phyloP scores from a whole-genome alignment of 2,113 vertebrate species.

The Scomber japonicus region DNA sequence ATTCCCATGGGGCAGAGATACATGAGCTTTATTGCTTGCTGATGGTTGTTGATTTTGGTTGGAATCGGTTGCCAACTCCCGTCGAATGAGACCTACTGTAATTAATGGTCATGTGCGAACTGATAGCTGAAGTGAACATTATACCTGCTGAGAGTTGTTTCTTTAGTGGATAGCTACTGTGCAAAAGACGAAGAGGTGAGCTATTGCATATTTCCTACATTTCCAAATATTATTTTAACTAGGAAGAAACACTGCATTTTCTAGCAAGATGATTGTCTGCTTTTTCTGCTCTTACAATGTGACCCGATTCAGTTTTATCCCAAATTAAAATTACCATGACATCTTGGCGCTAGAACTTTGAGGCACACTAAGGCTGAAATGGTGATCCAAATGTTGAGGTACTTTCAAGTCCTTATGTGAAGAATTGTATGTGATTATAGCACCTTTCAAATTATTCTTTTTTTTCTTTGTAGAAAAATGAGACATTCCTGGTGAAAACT shows the following conservation, averaged over 20 bases:
- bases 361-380: constrained; percentile 2
- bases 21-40: constrained; percentile 12
- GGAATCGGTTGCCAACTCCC: background rate
- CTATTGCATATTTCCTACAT: background rate
- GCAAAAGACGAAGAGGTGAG: constrained; percentile 6
- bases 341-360: constrained; percentile 16
- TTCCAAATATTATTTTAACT: constrained; percentile 20
- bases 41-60: background rate
- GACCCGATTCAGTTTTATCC: background rate
- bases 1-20: background rate
- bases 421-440: too few relatives aligned
- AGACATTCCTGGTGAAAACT: background rate
- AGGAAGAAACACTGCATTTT: constrained; percentile 13
- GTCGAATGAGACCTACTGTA: constrained; percentile 3
- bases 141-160: constrained; percentile 12
- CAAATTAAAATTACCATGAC: background rate
- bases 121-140: constrained; percentile 13
- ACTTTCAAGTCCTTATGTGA: background rate
- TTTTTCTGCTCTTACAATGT: constrained; percentile 1
- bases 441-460: background rate
- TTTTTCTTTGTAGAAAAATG: background rate
- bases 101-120: background rate
- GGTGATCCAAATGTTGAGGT: background rate
- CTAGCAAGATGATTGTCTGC: too few relatives aligned
- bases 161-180: background rate